Evolutionary conservation across 2,797 vertebrate species (phyloP).

Genomic region (Ataeniobius toweri): DNA sequence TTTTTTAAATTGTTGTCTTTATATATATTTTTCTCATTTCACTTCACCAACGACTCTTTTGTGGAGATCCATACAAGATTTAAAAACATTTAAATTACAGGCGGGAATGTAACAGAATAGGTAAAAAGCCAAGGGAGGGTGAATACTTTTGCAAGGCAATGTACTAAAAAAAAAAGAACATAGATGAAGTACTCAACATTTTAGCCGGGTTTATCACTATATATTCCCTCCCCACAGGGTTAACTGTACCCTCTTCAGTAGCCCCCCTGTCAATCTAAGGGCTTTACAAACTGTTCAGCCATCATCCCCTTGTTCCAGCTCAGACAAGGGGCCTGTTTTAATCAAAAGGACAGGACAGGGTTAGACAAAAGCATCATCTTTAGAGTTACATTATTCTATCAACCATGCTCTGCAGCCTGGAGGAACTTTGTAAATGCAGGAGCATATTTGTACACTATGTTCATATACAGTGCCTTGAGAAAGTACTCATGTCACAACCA

Average conservation of each 20-base stretch:
- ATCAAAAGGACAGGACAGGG: constrained; percentile 42
- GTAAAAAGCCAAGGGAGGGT: too few species aligned
- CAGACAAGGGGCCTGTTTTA: constrained; percentile 31
- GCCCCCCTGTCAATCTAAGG: constrained; percentile 47
- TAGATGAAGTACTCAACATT: constrained; percentile 14
- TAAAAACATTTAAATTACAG: too few species aligned
- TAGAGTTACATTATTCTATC: constrained; percentile 39
- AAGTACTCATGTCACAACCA: background rate
- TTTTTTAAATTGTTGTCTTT: too few species aligned
- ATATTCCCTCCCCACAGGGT: constrained; percentile 5
- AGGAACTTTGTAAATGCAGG: constrained; percentile 60
- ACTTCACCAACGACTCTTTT: too few species aligned
- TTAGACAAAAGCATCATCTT: constrained; percentile 58
- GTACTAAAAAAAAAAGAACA: constrained; percentile 17
- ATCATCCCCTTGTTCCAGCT: constrained; percentile 41
- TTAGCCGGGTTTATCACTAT: constrained; percentile 8
- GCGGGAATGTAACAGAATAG: too few species aligned
- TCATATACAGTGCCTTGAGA: constrained; percentile 3
- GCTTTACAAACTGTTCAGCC: constrained; percentile 50
- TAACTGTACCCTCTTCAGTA: constrained; percentile 53
- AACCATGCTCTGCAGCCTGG: constrained; percentile 34
- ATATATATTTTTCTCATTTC: too few species aligned
- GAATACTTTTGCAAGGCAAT: background rate
- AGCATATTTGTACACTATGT: constrained; percentile 42
- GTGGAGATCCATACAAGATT: too few species aligned